Percentiles rank a stretch among this genome's conserved stretches.
phyloP scores from a whole-genome alignment of 1,140 invertebrate species.

The Mamestra configurata region DNA sequence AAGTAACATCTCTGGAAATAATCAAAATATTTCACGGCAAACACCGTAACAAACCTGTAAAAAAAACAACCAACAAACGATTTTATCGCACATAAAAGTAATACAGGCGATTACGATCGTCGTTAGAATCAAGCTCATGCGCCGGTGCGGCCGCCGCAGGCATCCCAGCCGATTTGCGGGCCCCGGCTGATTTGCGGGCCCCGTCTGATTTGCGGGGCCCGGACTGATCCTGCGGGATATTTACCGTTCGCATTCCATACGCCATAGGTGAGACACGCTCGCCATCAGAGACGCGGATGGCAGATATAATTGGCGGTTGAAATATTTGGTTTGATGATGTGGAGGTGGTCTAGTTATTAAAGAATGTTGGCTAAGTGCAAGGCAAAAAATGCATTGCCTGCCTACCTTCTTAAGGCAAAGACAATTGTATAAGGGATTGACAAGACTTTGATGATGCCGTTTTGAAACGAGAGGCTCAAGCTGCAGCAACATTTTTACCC shows the following conservation, averaged over 20 bases:
- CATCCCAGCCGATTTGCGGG: slow-evolving; percentile 36
- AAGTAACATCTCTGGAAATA: too few relatives aligned
- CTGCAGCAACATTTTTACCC: too few relatives aligned
- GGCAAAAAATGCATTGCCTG: not conserved
- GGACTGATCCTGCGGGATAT: slow-evolving; percentile 55
- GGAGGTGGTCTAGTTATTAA: not conserved
- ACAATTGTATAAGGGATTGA: too few relatives aligned
- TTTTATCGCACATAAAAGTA: slow-evolving; percentile 49
- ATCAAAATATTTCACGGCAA: slow-evolving; percentile 9
- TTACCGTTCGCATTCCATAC: slow-evolving; percentile 54
- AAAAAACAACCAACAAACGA: slow-evolving; percentile 9
- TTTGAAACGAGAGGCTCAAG: too few relatives aligned
- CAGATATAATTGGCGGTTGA: slow-evolving; percentile 16
- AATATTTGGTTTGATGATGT: slow-evolving; percentile 20
- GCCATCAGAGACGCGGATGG: slow-evolving; percentile 5
- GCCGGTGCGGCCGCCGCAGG: slow-evolving; percentile 33
- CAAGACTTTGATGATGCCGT: too few relatives aligned
- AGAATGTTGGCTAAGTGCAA: not conserved
- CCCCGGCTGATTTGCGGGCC: slow-evolving; percentile 16
- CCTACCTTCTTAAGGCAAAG: too few relatives aligned
- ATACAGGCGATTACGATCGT: slow-evolving; percentile 51
- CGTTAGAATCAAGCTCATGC: slow-evolving; percentile 62
- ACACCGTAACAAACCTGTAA: slow-evolving; percentile 5
- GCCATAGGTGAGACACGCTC: slow-evolving; percentile 3
- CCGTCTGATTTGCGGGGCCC: not conserved